Evolutionary conservation across 1,140 invertebrate genomes (phyloP).

Genomic region (Elymnias hypermnestra): DNA sequence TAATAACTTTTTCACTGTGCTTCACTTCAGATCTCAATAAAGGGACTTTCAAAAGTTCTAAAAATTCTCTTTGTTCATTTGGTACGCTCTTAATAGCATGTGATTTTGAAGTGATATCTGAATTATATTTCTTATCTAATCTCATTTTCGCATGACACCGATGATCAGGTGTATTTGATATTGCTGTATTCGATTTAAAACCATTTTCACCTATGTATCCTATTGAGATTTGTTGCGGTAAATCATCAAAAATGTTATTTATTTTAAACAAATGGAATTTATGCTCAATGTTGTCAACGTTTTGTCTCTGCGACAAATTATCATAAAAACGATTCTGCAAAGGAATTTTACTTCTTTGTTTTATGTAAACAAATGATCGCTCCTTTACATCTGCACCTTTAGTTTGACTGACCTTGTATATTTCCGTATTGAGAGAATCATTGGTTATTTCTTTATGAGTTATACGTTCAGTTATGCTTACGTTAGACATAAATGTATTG

Average conservation of each 20-base stretch:
- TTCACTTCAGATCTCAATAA: no score
- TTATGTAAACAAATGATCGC: slow-evolving; percentile 21
- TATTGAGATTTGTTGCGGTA: background rate
- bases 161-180: background rate
- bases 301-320: background rate
- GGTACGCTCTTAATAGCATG: no score
- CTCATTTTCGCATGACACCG: background rate
- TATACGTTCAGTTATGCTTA: background rate
- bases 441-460: background rate
- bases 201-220: slow-evolving; percentile 4
- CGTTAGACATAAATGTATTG: background rate
- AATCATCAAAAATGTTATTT: slow-evolving; percentile 5
- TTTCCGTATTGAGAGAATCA: slow-evolving; percentile 4
- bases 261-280: slow-evolving; percentile 4
- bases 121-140: no score
- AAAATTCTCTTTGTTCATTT: no score
- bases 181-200: background rate
- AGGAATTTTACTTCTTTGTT: slow-evolving; percentile 10
- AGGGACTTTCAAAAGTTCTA: no score
- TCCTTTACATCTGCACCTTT: slow-evolving; percentile 21
- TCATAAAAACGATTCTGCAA: background rate
- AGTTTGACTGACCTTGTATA: slow-evolving; percentile 12
- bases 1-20: no score
- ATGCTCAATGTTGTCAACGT: background rate
- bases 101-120: no score